These are phyloP conservation scores for Bombylius major DNA, from an alignment of 2,888 invertebrate genomes.

Conservation along the genomic window DNA sequence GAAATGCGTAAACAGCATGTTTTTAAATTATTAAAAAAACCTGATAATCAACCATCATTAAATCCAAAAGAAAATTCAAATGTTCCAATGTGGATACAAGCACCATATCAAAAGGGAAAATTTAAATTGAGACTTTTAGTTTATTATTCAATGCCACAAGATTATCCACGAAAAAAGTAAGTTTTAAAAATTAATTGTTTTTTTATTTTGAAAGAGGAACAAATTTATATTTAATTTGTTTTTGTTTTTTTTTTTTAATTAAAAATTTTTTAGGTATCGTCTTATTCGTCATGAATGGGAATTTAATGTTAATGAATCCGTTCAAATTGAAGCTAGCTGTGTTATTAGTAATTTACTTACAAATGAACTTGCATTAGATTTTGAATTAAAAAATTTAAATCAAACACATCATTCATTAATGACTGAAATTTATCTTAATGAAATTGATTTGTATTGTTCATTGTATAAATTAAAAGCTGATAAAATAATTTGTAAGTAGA, in stretches of 20 bases:
- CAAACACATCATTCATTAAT: slow-evolving; percentile 42
- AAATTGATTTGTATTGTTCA: slow-evolving; percentile 28
- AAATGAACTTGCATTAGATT: slow-evolving; percentile 46
- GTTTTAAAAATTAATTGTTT: not conserved
- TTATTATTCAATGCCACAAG: slow-evolving; percentile 49
- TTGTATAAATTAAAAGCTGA: slow-evolving; percentile 25
- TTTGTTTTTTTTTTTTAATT: no score
- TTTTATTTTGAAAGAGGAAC: not conserved
- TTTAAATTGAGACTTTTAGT: slow-evolving; percentile 55
- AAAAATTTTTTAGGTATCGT: slow-evolving; percentile 38
- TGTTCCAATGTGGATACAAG: slow-evolving; percentile 51
- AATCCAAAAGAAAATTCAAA: slow-evolving; percentile 29
- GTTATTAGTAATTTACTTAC: slow-evolving; percentile 42
- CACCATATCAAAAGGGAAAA: slow-evolving; percentile 50
- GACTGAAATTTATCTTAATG: slow-evolving; percentile 29
- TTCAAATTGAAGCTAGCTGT: slow-evolving; percentile 41
- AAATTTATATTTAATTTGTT: not conserved
- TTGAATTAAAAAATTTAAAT: slow-evolving; percentile 58
- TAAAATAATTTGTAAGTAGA: slow-evolving; percentile 27
- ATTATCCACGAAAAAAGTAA: slow-evolving; percentile 32
- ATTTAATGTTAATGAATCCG: slow-evolving; percentile 47
- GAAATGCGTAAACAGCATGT: slow-evolving; percentile 35
- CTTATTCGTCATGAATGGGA: slow-evolving; percentile 53
- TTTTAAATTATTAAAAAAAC: slow-evolving; percentile 25
- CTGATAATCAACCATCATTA: slow-evolving; percentile 17